Conservation (phyloP, 2,113 vertebrate genomes). For the Panurus biarmicus region DNA sequence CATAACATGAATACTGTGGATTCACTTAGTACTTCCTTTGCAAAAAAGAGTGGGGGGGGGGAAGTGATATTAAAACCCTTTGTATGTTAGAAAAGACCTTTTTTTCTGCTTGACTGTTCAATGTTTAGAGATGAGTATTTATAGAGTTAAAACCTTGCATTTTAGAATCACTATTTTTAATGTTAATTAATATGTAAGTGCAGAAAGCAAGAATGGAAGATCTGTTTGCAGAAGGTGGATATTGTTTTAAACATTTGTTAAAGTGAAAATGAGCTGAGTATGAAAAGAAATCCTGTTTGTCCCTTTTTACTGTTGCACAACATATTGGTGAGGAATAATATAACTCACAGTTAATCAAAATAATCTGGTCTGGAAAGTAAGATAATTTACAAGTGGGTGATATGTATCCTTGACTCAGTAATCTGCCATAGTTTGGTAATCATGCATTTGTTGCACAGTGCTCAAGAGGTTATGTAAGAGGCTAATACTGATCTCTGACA, state of each 20-base stretch:
- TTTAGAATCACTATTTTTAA: neutral
- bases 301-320: neutral
- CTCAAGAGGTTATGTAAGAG: neutral
- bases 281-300: neutral
- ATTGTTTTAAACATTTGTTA: neutral
- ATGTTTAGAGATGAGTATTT: neutral
- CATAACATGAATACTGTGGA: neutral
- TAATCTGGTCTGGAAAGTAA: neutral
- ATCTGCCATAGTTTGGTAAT: neutral
- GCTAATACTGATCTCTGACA: neutral
- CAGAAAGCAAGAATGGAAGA: neutral
- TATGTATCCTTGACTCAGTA: neutral
- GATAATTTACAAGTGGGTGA: neutral
- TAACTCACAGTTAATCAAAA: neutral
- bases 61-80: neutral
- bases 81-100: neutral
- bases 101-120: neutral
- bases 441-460: neutral
- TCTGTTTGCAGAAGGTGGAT: neutral
- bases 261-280: neutral
- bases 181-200: neutral
- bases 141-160: neutral
- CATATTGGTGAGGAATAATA: rapidly evolving
- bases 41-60: rapidly evolving
- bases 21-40: neutral